Percentiles rank a stretch among this genome's conserved stretches.
Evolutionary conservation across 1,140 invertebrate genomes (phyloP).

Genomic region (Epicauta chinensis): DNA sequence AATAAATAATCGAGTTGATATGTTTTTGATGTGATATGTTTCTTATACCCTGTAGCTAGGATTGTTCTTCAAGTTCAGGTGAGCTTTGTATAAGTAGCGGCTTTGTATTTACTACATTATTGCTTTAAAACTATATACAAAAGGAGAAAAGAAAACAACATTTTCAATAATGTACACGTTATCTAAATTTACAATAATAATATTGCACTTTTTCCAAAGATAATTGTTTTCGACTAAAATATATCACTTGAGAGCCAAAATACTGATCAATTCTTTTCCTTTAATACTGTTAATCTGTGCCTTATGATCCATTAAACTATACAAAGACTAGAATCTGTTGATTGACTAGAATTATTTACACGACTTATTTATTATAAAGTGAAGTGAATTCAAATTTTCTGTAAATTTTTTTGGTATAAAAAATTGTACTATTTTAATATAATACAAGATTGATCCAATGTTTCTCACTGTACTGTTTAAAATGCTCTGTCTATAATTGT

Average conservation of each 20-base stretch:
- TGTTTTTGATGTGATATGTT: conserved; percentile 12
- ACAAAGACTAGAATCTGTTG: conserved; percentile 11
- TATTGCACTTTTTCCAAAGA: conserved; percentile 29
- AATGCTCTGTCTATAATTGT: conserved; percentile 3
- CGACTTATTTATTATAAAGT: conserved; percentile 7
- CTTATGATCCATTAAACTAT: conserved; percentile 13
- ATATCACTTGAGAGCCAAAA: conserved; percentile 31
- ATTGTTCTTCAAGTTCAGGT: conserved; percentile 7
- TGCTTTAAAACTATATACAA: conserved; percentile 14
- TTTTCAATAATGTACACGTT: no score
- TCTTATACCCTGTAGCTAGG: conserved; percentile 19
- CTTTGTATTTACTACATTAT: conserved; percentile 14
- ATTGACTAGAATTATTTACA: conserved; percentile 9
- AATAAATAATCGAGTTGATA: no score
- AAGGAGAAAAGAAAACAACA: no score
- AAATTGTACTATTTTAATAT: conserved; percentile 39
- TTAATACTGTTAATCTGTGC: conserved; percentile 26
- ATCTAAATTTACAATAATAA: background rate
- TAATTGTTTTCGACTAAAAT: conserved; percentile 19
- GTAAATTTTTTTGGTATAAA: conserved; percentile 32
- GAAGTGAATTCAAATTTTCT: background rate
- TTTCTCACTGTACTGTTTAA: no score
- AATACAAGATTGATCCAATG: conserved; percentile 11
- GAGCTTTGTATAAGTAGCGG: background rate
- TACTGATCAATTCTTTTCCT: conserved; percentile 28